Percentiles rank a stretch among this genome's conserved stretches.
phyloP scores from a whole-genome alignment of 1,140 invertebrate genomes.

The Riptortus pedestris region DNA sequence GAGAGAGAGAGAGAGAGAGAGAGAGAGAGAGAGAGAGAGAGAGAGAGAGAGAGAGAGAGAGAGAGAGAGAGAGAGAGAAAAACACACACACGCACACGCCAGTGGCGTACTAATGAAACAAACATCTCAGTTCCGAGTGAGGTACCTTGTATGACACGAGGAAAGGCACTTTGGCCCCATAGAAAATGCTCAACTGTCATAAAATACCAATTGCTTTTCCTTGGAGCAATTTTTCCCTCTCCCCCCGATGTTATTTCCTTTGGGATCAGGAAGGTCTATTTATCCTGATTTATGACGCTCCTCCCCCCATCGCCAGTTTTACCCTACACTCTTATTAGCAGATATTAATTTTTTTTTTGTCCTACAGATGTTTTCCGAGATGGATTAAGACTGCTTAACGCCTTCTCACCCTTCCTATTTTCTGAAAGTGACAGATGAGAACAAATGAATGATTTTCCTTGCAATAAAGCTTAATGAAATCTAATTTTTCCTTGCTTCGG shows the following conservation, averaged over 20 bases:
- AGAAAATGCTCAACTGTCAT: background rate
- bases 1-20: too few relatives aligned
- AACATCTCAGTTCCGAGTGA: too few relatives aligned
- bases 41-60: too few relatives aligned
- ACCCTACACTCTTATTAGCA: slow-evolving; percentile 2
- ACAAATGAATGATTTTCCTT: background rate
- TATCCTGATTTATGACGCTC: slow-evolving; percentile 1
- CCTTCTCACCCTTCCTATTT: background rate
- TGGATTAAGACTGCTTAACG: background rate
- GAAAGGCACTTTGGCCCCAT: too few relatives aligned
- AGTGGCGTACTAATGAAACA: slow-evolving; percentile 10
- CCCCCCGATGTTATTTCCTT: background rate
- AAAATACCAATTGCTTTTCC: slow-evolving; percentile 1
- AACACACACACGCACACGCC: too few relatives aligned
- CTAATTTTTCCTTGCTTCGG: too few relatives aligned
- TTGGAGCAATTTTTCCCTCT: background rate
- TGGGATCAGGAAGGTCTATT: too few relatives aligned
- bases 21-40: too few relatives aligned
- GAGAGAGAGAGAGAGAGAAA: too few relatives aligned
- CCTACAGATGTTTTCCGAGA: slow-evolving; percentile 4
- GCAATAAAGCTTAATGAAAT: too few relatives aligned
- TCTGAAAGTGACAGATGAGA: background rate
- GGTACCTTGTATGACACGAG: too few relatives aligned
- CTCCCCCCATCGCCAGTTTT: background rate
- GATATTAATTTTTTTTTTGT: slow-evolving; percentile 10